Percentiles rank a stretch among this genome's conserved stretches.
phyloP scores from a whole-genome alignment of 2,888 invertebrate genomes.

The Brenthis daphne region DNA sequence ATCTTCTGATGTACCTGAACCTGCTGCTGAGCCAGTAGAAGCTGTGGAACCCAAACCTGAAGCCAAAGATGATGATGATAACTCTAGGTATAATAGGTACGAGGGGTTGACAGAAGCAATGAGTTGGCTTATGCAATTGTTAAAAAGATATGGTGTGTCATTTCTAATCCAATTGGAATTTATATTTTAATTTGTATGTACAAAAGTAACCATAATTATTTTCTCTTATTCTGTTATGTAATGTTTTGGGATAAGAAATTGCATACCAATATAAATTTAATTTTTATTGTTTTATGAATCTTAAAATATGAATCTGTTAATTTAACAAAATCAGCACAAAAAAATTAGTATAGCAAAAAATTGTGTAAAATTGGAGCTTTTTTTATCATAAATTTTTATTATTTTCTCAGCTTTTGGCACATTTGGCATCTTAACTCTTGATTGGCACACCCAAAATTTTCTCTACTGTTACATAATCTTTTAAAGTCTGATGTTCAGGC shows the following conservation, averaged over 20 bases:
- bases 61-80: conserved; percentile 91
- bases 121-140: conserved; percentile 59
- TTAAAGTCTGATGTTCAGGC: background rate
- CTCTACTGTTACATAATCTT: conserved; percentile 23
- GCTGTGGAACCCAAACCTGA: conserved; percentile 65
- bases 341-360: conserved; percentile 16
- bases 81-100: conserved; percentile 91
- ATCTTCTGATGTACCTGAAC: conserved; percentile 64
- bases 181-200: background rate
- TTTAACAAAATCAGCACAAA: conserved; percentile 22
- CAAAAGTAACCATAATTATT: background rate
- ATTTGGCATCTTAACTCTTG: conserved; percentile 29
- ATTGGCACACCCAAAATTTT: conserved; percentile 30
- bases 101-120: conserved; percentile 82
- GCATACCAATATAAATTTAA: conserved; percentile 37
- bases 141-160: conserved; percentile 45
- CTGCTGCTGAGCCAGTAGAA: conserved; percentile 73
- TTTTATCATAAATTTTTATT: conserved; percentile 31
- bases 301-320: conserved; percentile 3
- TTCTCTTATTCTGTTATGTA: background rate
- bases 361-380: conserved; percentile 29
- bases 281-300: conserved; percentile 21
- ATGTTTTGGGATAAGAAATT: conserved; percentile 39
- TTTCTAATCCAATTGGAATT: conserved; percentile 41
- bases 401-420: conserved; percentile 36